Evolutionary conservation across 2,113 vertebrate genomes (phyloP), one percentile per base, ranked within the genome.

Genomic region (Monarcha castaneiventris): DNA sequence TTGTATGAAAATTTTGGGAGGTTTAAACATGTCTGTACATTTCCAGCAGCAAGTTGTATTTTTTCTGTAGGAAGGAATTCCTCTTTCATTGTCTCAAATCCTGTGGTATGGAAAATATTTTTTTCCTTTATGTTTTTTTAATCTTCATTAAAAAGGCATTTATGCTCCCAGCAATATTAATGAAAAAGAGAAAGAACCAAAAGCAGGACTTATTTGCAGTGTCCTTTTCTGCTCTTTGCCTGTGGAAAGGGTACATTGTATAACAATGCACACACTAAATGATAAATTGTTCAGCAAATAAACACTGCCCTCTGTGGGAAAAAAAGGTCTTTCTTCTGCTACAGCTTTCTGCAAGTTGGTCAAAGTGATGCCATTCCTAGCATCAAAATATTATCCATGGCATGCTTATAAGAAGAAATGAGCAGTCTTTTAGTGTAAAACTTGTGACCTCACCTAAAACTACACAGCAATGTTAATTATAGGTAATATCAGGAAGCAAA

Each of bases 281-380:
- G 3, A 44, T 7, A n/a, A 64, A 25, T 13, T 74, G 27, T 97
- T 97, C 55, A 69, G 89, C 94, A 97, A 97, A 96, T 68, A 95
- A 95, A 98, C 87, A 98, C 94, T 98, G 98, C 98, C 97, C 97
- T 98, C 98, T 98, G 74, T 97, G 92, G 98, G 97, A 48, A 59
- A 94, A 41, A 83, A 58, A 6, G 3, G 12, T 37, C 18, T 7
- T 16, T 92, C 39, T 26, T 84, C 46, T 3, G 9, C 20, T 43
- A 22, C 13, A 46, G 43, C 7, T n/a, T 83, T 80, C 51, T 25
- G 23, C n/a, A 89, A 25, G 7, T 8, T 62, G 78, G 83, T 37
- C 29, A 13, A 16, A 37, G 9, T 7, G 10, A 33, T 56, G 13
- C 8, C 6, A 10, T 29, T 22, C 26, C n/a, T 48, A 46, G 15